phyloP scores from a whole-genome alignment of 2,797 vertebrate species.

The Thunnus albacares region DNA sequence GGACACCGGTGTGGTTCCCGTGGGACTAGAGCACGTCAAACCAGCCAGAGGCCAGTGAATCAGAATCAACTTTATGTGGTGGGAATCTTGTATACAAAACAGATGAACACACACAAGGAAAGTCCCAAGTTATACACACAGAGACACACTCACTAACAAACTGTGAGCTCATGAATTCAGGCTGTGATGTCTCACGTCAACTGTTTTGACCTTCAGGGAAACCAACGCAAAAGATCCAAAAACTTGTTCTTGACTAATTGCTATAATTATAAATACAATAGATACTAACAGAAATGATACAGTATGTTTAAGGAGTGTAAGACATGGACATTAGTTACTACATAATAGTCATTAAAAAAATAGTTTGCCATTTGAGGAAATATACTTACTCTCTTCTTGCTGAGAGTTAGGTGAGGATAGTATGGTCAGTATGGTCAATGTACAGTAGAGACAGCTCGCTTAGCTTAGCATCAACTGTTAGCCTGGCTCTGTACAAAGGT shows the following conservation, averaged over 20 bases:
- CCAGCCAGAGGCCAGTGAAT: constrained; percentile 44
- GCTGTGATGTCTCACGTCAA: constrained; percentile 34
- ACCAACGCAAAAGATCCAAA: constrained; percentile 21
- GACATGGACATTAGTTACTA: not conserved
- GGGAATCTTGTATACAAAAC: constrained; percentile 61
- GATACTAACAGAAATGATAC: constrained; percentile 26
- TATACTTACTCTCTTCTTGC: too few species aligned
- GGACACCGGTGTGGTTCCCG: constrained; percentile 76
- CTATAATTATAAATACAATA: constrained; percentile 68
- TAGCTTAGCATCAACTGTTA: too few species aligned
- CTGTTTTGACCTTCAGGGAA: constrained; percentile 43
- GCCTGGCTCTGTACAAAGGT: too few species aligned
- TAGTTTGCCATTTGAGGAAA: too few species aligned
- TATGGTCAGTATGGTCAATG: too few species aligned
- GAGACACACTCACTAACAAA: constrained; percentile 16
- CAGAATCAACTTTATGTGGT: constrained; percentile 47
- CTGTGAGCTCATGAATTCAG: constrained; percentile 22
- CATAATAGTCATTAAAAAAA: too few species aligned
- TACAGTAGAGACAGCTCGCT: too few species aligned
- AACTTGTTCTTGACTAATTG: constrained; percentile 61
- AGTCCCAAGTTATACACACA: constrained; percentile 25
- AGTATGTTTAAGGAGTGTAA: constrained; percentile 27
- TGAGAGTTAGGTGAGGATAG: too few species aligned
- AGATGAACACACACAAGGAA: constrained; percentile 28
- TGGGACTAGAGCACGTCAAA: constrained; percentile 72